Evolutionary conservation across 2,888 invertebrate species (phyloP), one percentile per base, ranked within the genome.

Genomic region (Incurvaria masculella): DNA sequence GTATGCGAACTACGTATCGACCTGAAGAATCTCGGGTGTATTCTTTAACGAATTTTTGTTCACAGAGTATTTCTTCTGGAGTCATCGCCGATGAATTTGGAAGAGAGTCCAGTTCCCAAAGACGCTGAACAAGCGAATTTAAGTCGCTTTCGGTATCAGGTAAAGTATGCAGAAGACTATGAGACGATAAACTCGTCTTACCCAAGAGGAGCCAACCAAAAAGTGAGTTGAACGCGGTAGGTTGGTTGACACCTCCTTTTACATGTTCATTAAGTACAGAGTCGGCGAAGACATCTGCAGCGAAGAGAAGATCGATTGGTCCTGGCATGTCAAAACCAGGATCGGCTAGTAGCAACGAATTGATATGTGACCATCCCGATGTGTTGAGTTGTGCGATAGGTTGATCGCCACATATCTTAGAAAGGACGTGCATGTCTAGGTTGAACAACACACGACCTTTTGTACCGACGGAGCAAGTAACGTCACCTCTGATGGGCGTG

Each of bases 281-380:
- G 11, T 46, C 21, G 1, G 42, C 44, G 16, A 52, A 48, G 10
- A 51, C 45, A 38, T 52, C 51, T 8, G 52, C 52, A 17, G 46
- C 51, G 16, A 52, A 33, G 16, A 52, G 19, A n/a, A 52, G 23
- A 23, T 52, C 52, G 39, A 52, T 49, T 3, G 51, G 42, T 20
- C 51, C 49, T 38, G 52, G 51, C 23, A 44, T 47, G 27, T 49
- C 39, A 40, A 47, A 51, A 2, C 41, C 42, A 19, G 53, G 52
- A 44, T 53, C 53, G 2, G 53, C 52, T 41, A 53, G 45, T 19
- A 42, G 27, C 21, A 52, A 21, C 19, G 49, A 46, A 40, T 45
- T 42, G 18, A 49, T 45, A 16, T 49, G 26, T 1, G 45, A 21
- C 46, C 47, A 43, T 17, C 20, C 18, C 6, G n/a, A 16, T 26